phyloP scores from a whole-genome alignment of 1,140 invertebrate genomes.

The Drosophila serrata region DNA sequence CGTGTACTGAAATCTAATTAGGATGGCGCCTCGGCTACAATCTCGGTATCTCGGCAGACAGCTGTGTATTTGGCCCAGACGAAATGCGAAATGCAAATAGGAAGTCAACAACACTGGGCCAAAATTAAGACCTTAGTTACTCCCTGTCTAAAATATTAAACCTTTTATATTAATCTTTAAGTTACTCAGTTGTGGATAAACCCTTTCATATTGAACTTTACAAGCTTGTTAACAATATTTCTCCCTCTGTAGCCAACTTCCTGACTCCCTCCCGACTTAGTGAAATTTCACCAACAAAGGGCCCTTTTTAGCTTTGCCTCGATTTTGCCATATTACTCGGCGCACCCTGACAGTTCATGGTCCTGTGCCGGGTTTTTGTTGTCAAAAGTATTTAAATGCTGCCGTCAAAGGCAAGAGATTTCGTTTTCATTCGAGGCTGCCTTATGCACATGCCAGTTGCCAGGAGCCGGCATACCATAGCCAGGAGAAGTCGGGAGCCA shows the following conservation, averaged over 20 bases:
- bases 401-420: conserved; percentile 70
- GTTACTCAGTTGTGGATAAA: not conserved
- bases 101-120: conserved; percentile 6
- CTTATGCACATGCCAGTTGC: conserved; percentile 67
- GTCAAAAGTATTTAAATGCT: conserved; percentile 80
- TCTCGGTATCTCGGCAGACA: conserved; percentile 52
- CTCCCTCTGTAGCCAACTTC: conserved; percentile 6
- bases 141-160: no score
- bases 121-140: not conserved
- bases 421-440: conserved; percentile 58
- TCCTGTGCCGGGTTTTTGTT: conserved; percentile 50
- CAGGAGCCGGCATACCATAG: conserved; percentile 21
- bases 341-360: conserved; percentile 40
- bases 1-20: conserved; percentile 84
- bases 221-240: not conserved
- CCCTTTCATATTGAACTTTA: not conserved
- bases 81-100: conserved; percentile 48
- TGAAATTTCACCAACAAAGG: conserved; percentile 55
- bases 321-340: conserved; percentile 61
- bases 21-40: conserved; percentile 57
- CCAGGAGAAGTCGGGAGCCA: conserved; percentile 27
- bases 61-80: conserved; percentile 44
- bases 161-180: no score
- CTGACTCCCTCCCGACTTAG: conserved; percentile 5
- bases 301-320: conserved; percentile 46